These are phyloP conservation scores for Bombus vancouverensis DNA, from an alignment of 1,140 invertebrate species.

Conservation along the genomic window DNA sequence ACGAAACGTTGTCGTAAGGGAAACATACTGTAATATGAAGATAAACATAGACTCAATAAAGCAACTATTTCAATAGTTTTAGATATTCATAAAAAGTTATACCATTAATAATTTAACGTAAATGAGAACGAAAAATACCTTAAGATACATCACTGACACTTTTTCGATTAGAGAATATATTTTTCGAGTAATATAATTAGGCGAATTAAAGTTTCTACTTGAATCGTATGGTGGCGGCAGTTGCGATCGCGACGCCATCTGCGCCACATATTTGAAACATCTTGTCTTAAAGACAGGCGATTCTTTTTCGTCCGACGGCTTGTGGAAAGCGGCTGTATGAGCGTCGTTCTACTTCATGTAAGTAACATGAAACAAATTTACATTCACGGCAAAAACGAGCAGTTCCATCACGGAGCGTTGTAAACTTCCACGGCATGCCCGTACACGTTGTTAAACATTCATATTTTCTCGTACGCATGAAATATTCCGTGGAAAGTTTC, in stretches of 20 bases:
- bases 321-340: not conserved
- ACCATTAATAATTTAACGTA: not conserved
- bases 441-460: constrained; percentile 40
- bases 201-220: not conserved
- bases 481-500: constrained; percentile 7
- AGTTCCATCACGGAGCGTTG: constrained; percentile 15
- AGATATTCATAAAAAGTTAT: not conserved
- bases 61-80: not conserved
- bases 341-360: not conserved
- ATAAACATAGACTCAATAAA: too few relatives aligned
- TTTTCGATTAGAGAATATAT: not conserved
- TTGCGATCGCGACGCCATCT: not conserved
- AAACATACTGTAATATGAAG: not conserved
- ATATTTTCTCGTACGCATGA: constrained; percentile 40
- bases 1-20: not conserved
- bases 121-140: not conserved
- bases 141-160: not conserved
- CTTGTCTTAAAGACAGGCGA: not conserved
- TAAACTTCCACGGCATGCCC: not conserved
- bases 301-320: not conserved
- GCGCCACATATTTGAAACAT: not conserved
- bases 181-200: not conserved
- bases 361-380: constrained; percentile 36
- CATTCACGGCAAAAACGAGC: constrained; percentile 13
- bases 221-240: not conserved